Conservation (phyloP, 2,113 vertebrate genomes). For the Galbula dea region DNA sequence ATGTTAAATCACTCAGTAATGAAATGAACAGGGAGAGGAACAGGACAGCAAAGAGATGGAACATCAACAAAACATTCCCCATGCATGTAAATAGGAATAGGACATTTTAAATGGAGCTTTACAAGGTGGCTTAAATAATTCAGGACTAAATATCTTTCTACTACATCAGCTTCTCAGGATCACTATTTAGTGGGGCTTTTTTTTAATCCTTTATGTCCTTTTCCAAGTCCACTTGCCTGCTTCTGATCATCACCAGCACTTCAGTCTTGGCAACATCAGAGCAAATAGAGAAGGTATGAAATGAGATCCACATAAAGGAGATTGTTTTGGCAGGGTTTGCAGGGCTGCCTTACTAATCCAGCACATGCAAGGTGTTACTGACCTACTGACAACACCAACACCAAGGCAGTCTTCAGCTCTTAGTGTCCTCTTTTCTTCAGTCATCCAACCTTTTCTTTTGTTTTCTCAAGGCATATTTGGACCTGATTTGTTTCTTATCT, state of each 20-base stretch:
- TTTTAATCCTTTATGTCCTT: neutral
- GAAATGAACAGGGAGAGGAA: neutral
- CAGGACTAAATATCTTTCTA: neutral
- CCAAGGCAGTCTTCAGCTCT: neutral
- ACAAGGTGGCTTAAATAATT: neutral
- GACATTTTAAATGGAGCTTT: neutral
- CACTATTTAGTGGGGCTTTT: neutral
- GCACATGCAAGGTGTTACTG: neutral
- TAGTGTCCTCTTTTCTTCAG: neutral
- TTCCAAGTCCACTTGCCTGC: neutral
- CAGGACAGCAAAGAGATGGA: neutral
- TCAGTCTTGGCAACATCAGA: neutral
- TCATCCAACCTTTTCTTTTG: neutral
- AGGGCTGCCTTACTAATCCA: neutral
- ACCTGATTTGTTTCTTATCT: neutral
- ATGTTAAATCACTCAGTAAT: neutral
- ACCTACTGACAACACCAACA: neutral
- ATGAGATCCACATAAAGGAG: conserved; percentile 7
- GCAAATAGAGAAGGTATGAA: conserved; percentile 27
- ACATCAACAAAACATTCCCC: neutral
- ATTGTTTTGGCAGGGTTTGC: conserved; percentile 21
- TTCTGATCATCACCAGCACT: neutral
- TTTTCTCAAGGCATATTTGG: neutral
- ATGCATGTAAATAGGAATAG: neutral
- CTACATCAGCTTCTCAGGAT: neutral